Evolutionary conservation across 2,113 vertebrate species (phyloP), one percentile per base, ranked within the genome.

Genomic region (Pao palembangensis): DNA sequence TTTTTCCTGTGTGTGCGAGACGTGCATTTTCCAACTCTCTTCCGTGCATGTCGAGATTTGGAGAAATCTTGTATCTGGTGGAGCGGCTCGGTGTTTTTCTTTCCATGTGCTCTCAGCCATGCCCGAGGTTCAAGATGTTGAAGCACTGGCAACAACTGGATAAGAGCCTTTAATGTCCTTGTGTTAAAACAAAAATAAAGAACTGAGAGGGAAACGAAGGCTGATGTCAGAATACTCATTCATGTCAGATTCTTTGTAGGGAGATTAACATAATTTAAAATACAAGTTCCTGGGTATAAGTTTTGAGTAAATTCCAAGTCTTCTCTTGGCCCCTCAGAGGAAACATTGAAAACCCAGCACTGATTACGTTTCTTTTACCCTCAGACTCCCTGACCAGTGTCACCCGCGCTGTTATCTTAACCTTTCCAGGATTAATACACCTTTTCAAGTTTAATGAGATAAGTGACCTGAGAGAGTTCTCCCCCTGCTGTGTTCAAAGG

Each of bases 371-470:
- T 82, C 83, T 63, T 63, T 65, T 79, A 82, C 80, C 75, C 81
- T 81, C 86, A 80, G 59, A 78, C 81, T 56, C 66, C 47, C 74
- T 90, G 88, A 79, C 69, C 65, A 28, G 69, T 80, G 84, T 87
- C 79, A 81, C 85, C 80, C 53, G 62, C 65, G 62, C 71, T 87
- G 84, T 90, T 92, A 92, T 93, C 91, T 91, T 78, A 83, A 89
- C 85, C 89, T 88, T 88, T 90, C 69, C 70, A 82, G 88, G 88
- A 93, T 92, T 93, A 92, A 94, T 94, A 92, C 92, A 89, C 90
- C 90, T 93, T 91, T 92, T 94, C 92, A 93, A 90, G 91, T 90
- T 94, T 95, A 96, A 94, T 92, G 89, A 95, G 94, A 94, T 95
- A 93, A 93, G 92, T 90, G 89, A 88, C 88, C 75, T 61, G 84